Percentiles rank a stretch among this genome's conserved stretches.
Conservation (phyloP, 1,140 invertebrate species). For the Ladona fulva region DNA sequence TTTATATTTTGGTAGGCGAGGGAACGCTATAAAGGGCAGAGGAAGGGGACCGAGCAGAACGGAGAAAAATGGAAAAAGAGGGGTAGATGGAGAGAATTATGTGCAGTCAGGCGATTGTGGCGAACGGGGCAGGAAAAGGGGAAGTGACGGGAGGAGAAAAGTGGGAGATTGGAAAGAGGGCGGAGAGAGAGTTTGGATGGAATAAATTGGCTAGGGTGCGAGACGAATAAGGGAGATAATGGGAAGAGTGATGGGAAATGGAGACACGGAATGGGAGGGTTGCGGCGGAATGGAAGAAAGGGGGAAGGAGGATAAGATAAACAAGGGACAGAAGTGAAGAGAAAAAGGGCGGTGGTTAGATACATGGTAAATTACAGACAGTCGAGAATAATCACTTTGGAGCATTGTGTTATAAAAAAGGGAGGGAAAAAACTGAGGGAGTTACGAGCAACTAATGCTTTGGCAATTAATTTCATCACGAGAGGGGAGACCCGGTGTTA, state of each 20-base stretch:
- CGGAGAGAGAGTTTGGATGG: not conserved
- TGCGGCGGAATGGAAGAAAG: not conserved
- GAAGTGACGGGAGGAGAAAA: not conserved
- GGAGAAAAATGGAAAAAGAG: not conserved
- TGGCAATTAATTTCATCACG: no score
- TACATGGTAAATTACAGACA: not conserved
- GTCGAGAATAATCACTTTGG: not conserved
- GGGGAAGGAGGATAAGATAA: not conserved
- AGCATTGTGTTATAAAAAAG: not conserved
- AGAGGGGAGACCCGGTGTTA: no score
- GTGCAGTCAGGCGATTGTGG: no score
- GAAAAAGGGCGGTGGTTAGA: not conserved
- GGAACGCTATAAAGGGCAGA: not conserved
- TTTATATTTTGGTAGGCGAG: not conserved
- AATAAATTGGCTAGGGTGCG: not conserved
- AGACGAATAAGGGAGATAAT: not conserved
- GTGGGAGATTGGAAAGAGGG: not conserved
- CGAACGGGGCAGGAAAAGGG: not conserved
- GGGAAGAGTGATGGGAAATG: not conserved
- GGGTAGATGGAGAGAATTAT: not conserved
- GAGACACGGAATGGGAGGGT: not conserved
- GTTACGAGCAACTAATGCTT: no score
- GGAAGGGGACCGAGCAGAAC: not conserved
- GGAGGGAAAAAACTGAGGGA: not conserved
- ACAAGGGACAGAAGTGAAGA: not conserved